These are phyloP conservation scores for Meliscaeva auricollis DNA, from an alignment of 2,888 invertebrate genomes.

Conservation along the genomic window DNA sequence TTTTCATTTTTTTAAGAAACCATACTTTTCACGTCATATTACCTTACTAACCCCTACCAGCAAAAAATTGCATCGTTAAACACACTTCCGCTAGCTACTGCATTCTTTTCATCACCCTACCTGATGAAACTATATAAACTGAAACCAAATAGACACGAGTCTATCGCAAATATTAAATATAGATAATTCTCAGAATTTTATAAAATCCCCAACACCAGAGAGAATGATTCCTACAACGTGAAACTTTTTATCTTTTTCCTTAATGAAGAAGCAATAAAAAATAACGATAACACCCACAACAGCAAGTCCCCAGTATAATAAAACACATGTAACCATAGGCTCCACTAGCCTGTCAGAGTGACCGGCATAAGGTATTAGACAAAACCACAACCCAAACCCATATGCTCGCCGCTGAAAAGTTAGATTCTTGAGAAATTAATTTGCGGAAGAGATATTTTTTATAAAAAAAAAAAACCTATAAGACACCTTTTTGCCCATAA, in stretches of 20 bases:
- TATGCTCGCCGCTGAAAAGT: constrained; percentile 17
- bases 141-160: constrained; percentile 19
- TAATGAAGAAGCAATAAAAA: background rate
- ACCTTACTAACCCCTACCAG: too few relatives aligned
- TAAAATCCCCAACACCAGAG: constrained; percentile 11
- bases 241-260: constrained; percentile 1
- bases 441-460: constrained; percentile 53
- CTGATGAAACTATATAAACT: background rate
- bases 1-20: too few relatives aligned
- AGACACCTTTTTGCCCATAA: constrained; percentile 15
- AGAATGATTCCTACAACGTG: background rate
- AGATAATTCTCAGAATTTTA: constrained; percentile 31
- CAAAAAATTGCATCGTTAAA: background rate
- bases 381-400: background rate
- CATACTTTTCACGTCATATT: too few relatives aligned
- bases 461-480: constrained; percentile 15
- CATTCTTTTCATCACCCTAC: background rate
- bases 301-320: constrained; percentile 7
- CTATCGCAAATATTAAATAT: constrained; percentile 18
- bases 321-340: constrained; percentile 49
- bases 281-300: constrained; percentile 3
- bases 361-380: background rate
- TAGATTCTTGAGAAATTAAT: constrained; percentile 60
- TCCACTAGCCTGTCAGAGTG: background rate
- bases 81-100: constrained; percentile 4